Evolutionary conservation across 2,888 invertebrate genomes (phyloP).

Genomic region (Hipparchia semele): DNA sequence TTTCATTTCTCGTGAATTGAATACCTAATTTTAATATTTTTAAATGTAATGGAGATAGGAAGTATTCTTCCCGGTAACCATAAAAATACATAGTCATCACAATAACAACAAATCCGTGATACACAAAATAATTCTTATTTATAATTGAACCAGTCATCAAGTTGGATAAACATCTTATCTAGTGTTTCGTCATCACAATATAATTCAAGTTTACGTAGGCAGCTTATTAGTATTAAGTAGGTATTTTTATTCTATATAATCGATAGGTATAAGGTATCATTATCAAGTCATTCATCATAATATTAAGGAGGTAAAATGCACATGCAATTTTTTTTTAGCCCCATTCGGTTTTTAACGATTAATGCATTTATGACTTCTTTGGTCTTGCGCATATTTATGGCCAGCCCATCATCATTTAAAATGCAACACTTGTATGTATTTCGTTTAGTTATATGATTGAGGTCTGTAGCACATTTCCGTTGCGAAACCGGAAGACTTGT

Average conservation of each 20-base stretch:
- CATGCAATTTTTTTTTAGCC: not conserved
- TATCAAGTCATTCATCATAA: not conserved
- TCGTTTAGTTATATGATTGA: too few relatives aligned
- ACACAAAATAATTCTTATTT: conserved; percentile 7
- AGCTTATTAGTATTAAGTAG: not conserved
- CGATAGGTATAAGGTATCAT: not conserved
- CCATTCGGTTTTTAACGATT: too few relatives aligned
- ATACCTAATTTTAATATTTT: not conserved
- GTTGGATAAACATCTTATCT: conserved; percentile 4
- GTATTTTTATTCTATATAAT: not conserved
- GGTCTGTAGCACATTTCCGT: too few relatives aligned
- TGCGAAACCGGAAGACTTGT: too few relatives aligned
- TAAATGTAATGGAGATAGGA: not conserved
- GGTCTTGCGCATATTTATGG: too few relatives aligned
- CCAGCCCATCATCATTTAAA: too few relatives aligned
- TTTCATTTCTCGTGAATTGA: not conserved
- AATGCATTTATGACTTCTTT: too few relatives aligned
- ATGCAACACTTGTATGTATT: too few relatives aligned
- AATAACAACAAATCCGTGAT: conserved; percentile 7
- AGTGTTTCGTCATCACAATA: not conserved
- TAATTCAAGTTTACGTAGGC: not conserved
- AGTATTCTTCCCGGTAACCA: not conserved
- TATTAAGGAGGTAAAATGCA: not conserved
- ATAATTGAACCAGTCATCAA: conserved; percentile 7
- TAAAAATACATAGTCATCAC: not conserved